Conservation (phyloP, 2,797 vertebrate species). For the Ispidina picta region DNA sequence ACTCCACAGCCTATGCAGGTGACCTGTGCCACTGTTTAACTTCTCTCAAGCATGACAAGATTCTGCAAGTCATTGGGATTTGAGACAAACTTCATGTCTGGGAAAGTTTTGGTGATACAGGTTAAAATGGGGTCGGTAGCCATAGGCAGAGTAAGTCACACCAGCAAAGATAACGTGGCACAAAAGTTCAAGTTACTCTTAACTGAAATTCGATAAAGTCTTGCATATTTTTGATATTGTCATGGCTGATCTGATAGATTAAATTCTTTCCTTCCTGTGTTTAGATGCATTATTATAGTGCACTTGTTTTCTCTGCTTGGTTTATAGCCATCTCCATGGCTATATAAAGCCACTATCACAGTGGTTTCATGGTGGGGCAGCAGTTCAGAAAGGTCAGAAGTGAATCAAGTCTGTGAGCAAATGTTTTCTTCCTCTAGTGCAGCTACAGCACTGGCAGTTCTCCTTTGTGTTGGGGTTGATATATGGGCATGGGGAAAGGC, state of each 20-base stretch:
- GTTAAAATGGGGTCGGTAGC: not conserved
- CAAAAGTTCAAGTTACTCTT: not conserved
- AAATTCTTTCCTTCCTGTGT: not conserved
- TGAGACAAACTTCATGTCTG: not conserved
- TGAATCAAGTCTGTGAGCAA: not conserved
- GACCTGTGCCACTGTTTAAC: not conserved
- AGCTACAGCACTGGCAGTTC: not conserved
- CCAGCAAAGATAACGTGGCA: not conserved
- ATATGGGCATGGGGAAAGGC: not conserved
- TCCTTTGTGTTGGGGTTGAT: not conserved
- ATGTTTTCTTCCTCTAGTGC: not conserved
- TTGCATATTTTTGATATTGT: not conserved
- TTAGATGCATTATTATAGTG: not conserved
- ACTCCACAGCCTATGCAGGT: not conserved
- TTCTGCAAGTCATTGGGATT: not conserved
- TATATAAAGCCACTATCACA: not conserved
- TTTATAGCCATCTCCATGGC: not conserved
- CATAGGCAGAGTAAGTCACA: not conserved
- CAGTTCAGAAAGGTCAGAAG: not conserved
- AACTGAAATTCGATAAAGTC: not conserved
- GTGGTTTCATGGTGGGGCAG: not conserved
- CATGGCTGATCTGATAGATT: not conserved
- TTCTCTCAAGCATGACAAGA: not conserved
- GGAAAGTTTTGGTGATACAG: not conserved
- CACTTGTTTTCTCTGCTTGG: not conserved